Conservation (phyloP, 2,797 vertebrate genomes). For the Lacerta viridis region DNA sequence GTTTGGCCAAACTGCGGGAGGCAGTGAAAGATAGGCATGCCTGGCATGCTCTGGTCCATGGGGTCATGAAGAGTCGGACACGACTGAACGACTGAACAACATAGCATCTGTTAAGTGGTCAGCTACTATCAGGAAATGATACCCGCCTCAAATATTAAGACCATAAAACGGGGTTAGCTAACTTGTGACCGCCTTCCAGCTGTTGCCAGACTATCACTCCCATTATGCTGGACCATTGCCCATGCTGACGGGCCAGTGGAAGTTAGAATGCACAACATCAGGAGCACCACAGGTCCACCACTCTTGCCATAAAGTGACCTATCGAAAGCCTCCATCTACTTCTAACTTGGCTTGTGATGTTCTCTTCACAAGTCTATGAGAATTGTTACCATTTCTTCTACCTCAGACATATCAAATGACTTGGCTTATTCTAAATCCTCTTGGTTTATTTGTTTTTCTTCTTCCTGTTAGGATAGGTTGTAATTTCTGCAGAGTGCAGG, state of each 20-base stretch:
- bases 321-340: not conserved
- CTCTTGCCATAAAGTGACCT: not conserved
- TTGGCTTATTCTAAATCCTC: not conserved
- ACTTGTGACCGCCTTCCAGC: too few relatives aligned
- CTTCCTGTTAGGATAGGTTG: not conserved
- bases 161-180: too few relatives aligned
- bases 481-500: not conserved
- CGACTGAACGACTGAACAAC: too few relatives aligned
- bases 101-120: not conserved
- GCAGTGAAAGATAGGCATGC: too few relatives aligned
- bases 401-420: not conserved
- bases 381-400: not conserved
- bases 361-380: not conserved
- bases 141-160: not conserved
- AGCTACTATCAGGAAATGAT: not conserved
- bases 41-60: too few relatives aligned
- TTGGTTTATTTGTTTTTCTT: not conserved
- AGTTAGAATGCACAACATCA: too few relatives aligned
- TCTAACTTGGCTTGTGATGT: not conserved
- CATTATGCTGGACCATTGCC: too few relatives aligned
- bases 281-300: too few relatives aligned
- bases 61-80: too few relatives aligned
- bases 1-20: too few relatives aligned
- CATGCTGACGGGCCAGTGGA: too few relatives aligned
- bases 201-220: too few relatives aligned